Percentiles rank a stretch among this genome's conserved stretches.
These are phyloP conservation scores for Pardosa pseudoannulata DNA, from an alignment of 2,888 invertebrate genomes.

Conservation along the genomic window DNA sequence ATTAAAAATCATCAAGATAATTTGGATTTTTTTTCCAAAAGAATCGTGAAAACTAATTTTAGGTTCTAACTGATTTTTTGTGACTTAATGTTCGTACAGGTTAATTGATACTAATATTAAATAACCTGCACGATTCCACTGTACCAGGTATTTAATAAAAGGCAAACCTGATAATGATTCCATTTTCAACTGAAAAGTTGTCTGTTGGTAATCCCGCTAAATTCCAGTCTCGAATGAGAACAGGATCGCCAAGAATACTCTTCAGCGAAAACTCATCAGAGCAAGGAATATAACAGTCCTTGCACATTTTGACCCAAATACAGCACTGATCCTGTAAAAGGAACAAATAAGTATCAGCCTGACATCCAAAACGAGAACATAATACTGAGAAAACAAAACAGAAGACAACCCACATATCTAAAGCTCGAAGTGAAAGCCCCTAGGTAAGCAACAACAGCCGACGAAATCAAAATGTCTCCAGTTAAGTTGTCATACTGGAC, in stretches of 20 bases:
- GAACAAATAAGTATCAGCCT: too few species aligned
- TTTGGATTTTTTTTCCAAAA: too few species aligned
- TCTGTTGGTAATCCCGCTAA: slow-evolving; percentile 79
- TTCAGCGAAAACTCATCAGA: slow-evolving; percentile 78
- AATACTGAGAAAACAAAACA: neutral
- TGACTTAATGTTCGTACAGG: too few species aligned
- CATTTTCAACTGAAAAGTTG: slow-evolving; percentile 79
- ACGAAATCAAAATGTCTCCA: slow-evolving; percentile 91
- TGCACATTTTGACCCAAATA: slow-evolving; percentile 76
- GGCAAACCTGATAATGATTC: slow-evolving; percentile 78
- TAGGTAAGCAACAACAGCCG: slow-evolving; percentile 93
- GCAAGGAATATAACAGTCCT: slow-evolving; percentile 77
- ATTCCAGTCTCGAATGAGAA: slow-evolving; percentile 79
- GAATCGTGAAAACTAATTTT: too few species aligned
- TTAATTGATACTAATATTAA: too few species aligned
- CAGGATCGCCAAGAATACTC: slow-evolving; percentile 78
- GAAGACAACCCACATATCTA: slow-evolving; percentile 42
- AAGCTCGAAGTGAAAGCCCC: slow-evolving; percentile 85
- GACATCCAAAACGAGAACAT: too few species aligned
- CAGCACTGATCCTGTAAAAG: slow-evolving; percentile 51
- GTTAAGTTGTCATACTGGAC: slow-evolving; percentile 88
- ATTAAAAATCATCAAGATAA: too few species aligned
- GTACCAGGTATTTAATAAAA: too few species aligned
- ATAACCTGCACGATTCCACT: too few species aligned
- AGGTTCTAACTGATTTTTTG: too few species aligned